A percentile compares a stretch with the other conserved stretches of the same genome.
These are phyloP conservation scores for Conomelus anceps DNA, from an alignment of 2,888 invertebrate genomes.

Conservation along the genomic window DNA sequence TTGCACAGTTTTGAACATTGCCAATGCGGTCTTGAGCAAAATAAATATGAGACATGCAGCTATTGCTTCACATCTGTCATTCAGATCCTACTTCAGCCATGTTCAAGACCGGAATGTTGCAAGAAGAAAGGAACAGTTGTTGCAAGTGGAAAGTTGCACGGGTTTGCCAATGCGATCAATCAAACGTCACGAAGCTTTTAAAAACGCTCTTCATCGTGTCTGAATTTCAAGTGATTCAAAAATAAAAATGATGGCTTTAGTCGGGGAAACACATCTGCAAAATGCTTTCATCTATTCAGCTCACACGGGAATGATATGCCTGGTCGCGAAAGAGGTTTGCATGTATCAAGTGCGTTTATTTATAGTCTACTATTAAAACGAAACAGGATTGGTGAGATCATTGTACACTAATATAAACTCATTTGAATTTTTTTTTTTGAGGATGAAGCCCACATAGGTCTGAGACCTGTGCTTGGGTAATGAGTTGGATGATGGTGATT, in stretches of 20 bases:
- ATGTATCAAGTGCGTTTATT: neutral
- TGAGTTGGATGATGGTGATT: too few species aligned
- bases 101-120: neutral
- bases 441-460: too few species aligned
- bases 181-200: neutral
- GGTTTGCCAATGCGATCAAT: neutral
- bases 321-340: neutral
- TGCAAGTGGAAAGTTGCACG: neutral
- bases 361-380: neutral
- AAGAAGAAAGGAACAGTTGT: neutral
- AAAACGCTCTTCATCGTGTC: neutral
- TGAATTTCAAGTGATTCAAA: neutral
- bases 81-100: too few species aligned
- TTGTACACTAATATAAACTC: too few species aligned
- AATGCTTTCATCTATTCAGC: neutral
- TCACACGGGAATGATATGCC: neutral
- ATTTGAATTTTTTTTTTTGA: too few species aligned
- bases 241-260: neutral
- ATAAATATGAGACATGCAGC: too few species aligned
- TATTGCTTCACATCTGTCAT: too few species aligned
- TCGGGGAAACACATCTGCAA: neutral
- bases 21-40: too few species aligned
- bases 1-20: too few species aligned
- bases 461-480: too few species aligned
- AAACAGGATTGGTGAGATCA: neutral